Evolutionary conservation across 2,113 vertebrate species (phyloP).

Genomic region (Corythornis vintsioides): DNA sequence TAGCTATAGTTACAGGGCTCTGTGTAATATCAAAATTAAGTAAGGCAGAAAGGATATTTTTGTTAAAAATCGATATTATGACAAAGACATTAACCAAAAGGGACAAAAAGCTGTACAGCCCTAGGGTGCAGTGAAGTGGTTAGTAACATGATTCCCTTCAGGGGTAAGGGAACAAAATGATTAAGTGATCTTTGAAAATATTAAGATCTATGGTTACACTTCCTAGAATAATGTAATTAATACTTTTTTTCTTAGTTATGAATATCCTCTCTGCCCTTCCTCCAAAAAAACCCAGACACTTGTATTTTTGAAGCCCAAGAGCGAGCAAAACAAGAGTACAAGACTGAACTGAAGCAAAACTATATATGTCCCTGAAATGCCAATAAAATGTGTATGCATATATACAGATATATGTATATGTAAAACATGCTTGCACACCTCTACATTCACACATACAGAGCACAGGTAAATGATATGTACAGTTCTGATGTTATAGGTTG

Average conservation of each 20-base stretch:
- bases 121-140: neutral
- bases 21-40: conserved; percentile 49
- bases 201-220: neutral
- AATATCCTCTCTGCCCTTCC: neutral
- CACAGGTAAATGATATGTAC: neutral
- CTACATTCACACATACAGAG: neutral
- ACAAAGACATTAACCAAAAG: conserved; percentile 40
- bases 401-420: neutral
- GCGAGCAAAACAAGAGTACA: neutral
- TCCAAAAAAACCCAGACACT: neutral
- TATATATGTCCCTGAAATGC: neutral
- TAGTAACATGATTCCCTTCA: conserved; percentile 7
- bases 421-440: neutral
- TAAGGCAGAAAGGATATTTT: conserved; percentile 57
- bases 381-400: neutral
- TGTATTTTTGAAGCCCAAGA: neutral
- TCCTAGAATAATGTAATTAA: conserved; percentile 8
- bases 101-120: neutral
- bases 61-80: conserved; percentile 54
- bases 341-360: neutral
- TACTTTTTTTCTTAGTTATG: neutral
- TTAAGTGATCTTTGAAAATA: conserved; percentile 42
- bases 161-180: neutral
- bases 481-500: neutral
- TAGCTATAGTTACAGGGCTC: conserved; percentile 31